phyloP scores from a whole-genome alignment of 2,888 invertebrate species.

The Lasioglossum figueresi region DNA sequence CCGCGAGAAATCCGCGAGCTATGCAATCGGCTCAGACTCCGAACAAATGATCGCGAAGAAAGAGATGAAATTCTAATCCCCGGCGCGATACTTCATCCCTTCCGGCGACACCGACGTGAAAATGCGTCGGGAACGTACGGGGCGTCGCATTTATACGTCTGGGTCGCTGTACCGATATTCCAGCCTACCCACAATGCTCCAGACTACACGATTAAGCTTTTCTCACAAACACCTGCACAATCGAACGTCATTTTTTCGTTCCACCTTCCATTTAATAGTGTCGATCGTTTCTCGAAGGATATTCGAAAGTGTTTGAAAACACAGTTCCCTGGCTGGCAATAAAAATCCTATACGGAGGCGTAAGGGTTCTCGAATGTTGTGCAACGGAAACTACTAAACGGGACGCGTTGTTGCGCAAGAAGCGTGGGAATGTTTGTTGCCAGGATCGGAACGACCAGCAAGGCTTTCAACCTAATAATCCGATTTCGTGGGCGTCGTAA shows the following conservation, averaged over 20 bases:
- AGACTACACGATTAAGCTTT: not conserved
- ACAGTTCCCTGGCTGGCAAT: not conserved
- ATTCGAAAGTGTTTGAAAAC: not conserved
- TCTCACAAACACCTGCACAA: not conserved
- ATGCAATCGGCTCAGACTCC: conserved; percentile 5
- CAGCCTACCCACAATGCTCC: not conserved
- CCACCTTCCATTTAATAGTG: too few species aligned
- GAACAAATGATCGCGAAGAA: conserved; percentile 3
- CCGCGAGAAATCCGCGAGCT: not conserved
- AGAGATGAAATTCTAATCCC: not conserved
- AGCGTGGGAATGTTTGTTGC: conserved; percentile 30
- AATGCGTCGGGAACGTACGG: not conserved
- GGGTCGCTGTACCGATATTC: not conserved
- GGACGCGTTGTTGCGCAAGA: conserved; percentile 19
- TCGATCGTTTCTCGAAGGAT: not conserved
- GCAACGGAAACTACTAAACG: conserved; percentile 5
- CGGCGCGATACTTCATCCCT: not conserved
- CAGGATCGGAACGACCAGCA: not conserved
- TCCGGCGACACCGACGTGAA: not conserved
- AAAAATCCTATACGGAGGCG: not conserved
- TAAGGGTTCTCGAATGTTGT: not conserved
- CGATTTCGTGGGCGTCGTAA: conserved; percentile 28
- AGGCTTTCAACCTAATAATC: conserved; percentile 37
- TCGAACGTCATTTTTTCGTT: not conserved
- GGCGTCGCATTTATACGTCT: not conserved